phyloP scores from a whole-genome alignment of 2,113 vertebrate species.

The Takifugu flavidus region DNA sequence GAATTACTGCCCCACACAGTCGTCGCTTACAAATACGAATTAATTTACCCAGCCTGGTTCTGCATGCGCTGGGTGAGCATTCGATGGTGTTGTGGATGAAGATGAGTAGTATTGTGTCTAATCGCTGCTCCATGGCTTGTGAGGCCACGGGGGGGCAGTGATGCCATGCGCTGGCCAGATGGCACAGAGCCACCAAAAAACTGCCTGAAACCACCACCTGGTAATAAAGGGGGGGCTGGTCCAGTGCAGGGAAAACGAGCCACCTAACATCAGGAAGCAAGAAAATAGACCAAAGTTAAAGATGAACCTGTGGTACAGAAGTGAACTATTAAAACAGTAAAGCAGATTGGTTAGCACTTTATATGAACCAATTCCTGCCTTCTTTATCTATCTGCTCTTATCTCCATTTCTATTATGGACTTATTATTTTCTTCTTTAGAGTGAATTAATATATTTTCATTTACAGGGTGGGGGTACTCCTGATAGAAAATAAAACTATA shows the following conservation, averaged over 20 bases:
- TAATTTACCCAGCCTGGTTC: conserved; percentile 75
- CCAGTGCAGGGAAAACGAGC: conserved; percentile 66
- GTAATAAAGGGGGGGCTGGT: conserved; percentile 68
- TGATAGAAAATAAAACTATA: too few relatives aligned
- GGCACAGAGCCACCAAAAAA: conserved; percentile 81
- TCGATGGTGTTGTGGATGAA: conserved; percentile 93
- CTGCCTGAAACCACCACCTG: conserved; percentile 79
- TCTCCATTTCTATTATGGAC: too few relatives aligned
- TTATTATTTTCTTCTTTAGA: too few relatives aligned
- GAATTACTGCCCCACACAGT: too few relatives aligned
- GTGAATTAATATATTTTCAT: too few relatives aligned
- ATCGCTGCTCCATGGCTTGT: conserved; percentile 76
- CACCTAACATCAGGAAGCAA: conserved; percentile 68
- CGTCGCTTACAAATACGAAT: too few relatives aligned
- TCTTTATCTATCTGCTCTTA: too few relatives aligned
- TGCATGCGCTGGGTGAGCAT: conserved; percentile 91
- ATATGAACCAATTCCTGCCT: too few relatives aligned
- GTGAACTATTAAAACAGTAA: too few relatives aligned
- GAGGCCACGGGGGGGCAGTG: conserved; percentile 61
- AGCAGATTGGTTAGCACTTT: too few relatives aligned
- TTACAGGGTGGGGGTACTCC: too few relatives aligned
- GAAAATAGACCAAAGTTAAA: not conserved
- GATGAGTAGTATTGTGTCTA: conserved; percentile 88
- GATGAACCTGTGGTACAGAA: not conserved
- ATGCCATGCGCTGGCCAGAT: conserved; percentile 63